Percentiles rank a stretch among this genome's conserved stretches.
Evolutionary conservation across 92 coral and sea anemone genomes (phyloP).

Genomic region (Zoanthus gigantus): DNA sequence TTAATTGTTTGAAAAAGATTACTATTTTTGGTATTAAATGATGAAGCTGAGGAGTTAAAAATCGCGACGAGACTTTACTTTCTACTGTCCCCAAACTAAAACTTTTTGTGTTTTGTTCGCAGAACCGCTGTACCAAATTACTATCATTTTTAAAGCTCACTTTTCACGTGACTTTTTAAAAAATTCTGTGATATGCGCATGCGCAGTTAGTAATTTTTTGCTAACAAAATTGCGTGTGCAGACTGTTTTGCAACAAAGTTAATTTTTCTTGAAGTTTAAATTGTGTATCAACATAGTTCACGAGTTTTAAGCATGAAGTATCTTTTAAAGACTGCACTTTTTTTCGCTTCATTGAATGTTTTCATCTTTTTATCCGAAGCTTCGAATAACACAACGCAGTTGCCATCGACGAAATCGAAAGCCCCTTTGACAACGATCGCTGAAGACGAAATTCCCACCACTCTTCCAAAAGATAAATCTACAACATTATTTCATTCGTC

Average conservation of each 20-base stretch:
- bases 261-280: too few relatives aligned
- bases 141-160: background rate
- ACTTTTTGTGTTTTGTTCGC: background rate
- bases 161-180: constrained; percentile 9
- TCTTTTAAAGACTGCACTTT: background rate
- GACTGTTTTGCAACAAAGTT: background rate
- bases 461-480: background rate
- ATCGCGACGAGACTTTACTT: background rate
- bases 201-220: background rate
- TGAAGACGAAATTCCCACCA: constrained; percentile 8
- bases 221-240: background rate
- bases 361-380: background rate
- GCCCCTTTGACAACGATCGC: constrained; percentile 28
- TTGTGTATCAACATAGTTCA: background rate
- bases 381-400: background rate
- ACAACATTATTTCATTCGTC: background rate
- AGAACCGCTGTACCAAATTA: constrained; percentile 24
- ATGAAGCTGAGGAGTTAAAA: background rate
- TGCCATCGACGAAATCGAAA: constrained; percentile 13
- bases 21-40: background rate
- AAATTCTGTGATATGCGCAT: background rate
- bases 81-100: background rate
- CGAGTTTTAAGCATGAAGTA: background rate
- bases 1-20: background rate
- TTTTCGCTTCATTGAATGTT: constrained; percentile 2